Evolutionary conservation across 2,797 vertebrate genomes (phyloP).

Genomic region (Pogonophryne albipinna): DNA sequence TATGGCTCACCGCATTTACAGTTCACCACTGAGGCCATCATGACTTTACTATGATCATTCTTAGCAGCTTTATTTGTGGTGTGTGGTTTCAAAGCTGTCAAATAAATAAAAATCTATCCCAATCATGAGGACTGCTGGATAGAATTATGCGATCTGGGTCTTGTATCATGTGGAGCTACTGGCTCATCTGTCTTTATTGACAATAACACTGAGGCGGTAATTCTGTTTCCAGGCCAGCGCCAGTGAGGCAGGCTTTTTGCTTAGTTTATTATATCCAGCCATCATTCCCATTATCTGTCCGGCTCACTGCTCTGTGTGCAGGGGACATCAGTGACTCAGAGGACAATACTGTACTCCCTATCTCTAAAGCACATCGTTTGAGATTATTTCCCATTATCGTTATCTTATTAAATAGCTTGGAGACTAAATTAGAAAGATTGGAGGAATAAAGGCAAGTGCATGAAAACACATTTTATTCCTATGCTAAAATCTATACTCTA

Average conservation of each 20-base stretch:
- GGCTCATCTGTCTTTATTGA: conserved; percentile 76
- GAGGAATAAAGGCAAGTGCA: neutral
- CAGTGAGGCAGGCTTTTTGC: conserved; percentile 50
- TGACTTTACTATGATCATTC: conserved; percentile 24
- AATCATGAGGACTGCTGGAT: conserved; percentile 48
- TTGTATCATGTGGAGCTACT: conserved; percentile 38
- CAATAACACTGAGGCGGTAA: conserved; percentile 60
- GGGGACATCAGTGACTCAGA: conserved; percentile 28
- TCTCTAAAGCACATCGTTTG: conserved; percentile 47
- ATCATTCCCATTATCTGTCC: conserved; percentile 61
- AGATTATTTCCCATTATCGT: conserved; percentile 38
- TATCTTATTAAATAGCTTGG: conserved; percentile 18
- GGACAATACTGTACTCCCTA: conserved; percentile 30
- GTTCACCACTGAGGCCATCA: neutral
- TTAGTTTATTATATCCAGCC: conserved; percentile 61
- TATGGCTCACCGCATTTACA: neutral
- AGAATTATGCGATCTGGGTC: conserved; percentile 57
- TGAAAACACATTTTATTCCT: neutral
- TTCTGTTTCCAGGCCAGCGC: conserved; percentile 59
- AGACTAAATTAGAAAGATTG: neutral
- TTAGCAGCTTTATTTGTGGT: conserved; percentile 38
- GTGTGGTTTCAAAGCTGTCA: conserved; percentile 54
- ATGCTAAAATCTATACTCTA: no score
- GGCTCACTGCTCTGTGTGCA: conserved; percentile 38
- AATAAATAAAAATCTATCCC: conserved; percentile 52